A percentile compares a stretch with the other conserved stretches of the same genome.
These are phyloP conservation scores for Diorhabda sublineata DNA, from an alignment of 1,140 invertebrate genomes.

Conservation along the genomic window DNA sequence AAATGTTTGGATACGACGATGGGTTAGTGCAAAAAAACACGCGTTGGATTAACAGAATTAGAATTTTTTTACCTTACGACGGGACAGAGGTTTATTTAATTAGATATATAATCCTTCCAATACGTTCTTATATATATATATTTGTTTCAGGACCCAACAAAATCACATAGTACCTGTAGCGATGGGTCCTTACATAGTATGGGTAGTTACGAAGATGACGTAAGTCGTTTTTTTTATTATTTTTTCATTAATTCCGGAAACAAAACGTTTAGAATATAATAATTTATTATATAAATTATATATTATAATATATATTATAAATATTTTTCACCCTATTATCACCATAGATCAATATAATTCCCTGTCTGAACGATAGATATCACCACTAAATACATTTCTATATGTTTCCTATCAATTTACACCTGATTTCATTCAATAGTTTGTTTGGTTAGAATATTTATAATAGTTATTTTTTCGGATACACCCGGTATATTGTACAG, in stretches of 20 bases:
- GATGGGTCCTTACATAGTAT: conserved; percentile 68
- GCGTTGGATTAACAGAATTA: conserved; percentile 34
- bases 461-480: no score
- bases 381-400: no score
- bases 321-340: no score
- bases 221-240: conserved; percentile 25
- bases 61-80: conserved; percentile 33
- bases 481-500: no score
- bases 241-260: neutral
- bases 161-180: conserved; percentile 66
- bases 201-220: conserved; percentile 67
- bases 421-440: no score
- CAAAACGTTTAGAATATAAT: no score
- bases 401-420: no score
- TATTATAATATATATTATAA: no score
- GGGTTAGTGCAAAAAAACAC: conserved; percentile 16
- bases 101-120: neutral
- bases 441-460: no score
- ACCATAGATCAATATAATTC: no score
- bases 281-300: no score
- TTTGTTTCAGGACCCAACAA: conserved; percentile 50
- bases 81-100: conserved; percentile 7
- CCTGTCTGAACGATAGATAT: no score
- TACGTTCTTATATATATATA: neutral
- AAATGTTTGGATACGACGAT: conserved; percentile 33